Conservation (phyloP, 2,113 vertebrate species). For the Cephalopholis sonnerati region DNA sequence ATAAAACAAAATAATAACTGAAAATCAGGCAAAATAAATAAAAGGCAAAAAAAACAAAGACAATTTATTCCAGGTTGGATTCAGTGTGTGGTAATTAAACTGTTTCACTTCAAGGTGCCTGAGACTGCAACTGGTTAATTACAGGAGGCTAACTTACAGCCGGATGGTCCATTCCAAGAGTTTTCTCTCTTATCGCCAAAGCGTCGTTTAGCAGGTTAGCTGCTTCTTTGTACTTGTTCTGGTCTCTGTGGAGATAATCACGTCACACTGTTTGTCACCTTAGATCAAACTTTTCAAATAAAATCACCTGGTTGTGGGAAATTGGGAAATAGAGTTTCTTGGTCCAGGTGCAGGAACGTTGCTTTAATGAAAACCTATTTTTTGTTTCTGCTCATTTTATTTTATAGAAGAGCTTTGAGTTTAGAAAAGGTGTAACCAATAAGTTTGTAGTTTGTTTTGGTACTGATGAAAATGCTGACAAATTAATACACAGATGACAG, state of each 20-base stretch:
- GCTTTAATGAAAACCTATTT: too few species aligned
- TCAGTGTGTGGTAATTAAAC: background rate
- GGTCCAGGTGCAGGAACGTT: background rate
- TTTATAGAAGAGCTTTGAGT: background rate
- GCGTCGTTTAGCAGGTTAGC: constrained; percentile 90
- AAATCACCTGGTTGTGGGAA: background rate
- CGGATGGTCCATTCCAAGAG: constrained; percentile 89
- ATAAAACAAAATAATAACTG: background rate
- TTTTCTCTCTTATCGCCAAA: constrained; percentile 90
- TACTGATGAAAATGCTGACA: background rate
- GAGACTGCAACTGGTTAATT: background rate
- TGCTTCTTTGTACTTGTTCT: constrained; percentile 94
- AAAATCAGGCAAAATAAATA: background rate
- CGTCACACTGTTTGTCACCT: background rate
- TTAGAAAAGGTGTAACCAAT: background rate
- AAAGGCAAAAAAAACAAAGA: background rate
- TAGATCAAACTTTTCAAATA: background rate
- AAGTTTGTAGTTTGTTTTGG: background rate
- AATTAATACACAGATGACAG: background rate
- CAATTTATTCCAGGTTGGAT: background rate
- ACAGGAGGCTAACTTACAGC: constrained; percentile 80
- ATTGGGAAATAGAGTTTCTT: background rate
- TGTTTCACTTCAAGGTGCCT: background rate
- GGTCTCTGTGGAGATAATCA: constrained; percentile 83
- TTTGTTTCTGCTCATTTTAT: background rate